Evolutionary conservation across 2,888 invertebrate species (phyloP).

Genomic region (Auanema sp.): DNA sequence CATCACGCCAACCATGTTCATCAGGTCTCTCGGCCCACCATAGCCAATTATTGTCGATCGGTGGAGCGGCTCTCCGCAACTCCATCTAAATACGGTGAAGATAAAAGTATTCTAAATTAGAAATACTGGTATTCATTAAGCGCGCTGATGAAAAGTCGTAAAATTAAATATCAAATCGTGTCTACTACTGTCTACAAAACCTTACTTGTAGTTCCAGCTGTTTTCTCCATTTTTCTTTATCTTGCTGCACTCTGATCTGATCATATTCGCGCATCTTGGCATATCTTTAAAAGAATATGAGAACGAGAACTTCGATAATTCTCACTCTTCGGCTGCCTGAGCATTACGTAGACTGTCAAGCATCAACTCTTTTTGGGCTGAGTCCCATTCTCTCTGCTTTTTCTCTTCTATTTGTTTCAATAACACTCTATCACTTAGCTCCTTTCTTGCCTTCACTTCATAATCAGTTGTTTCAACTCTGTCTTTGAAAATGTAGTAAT

Average conservation of each 20-base stretch:
- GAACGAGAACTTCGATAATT: not conserved
- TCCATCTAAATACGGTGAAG: constrained; percentile 30
- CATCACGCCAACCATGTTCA: constrained; percentile 50
- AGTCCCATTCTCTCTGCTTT: constrained; percentile 25
- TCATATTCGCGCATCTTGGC: constrained; percentile 35
- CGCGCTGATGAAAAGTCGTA: too few relatives aligned
- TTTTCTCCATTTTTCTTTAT: constrained; percentile 32
- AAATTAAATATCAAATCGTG: too few relatives aligned
- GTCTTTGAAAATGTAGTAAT: constrained; percentile 40
- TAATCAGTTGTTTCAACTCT: constrained; percentile 21
- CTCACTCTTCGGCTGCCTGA: constrained; percentile 38
- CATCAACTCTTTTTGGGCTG: constrained; percentile 35
- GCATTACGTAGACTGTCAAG: constrained; percentile 43
- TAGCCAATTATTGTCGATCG: constrained; percentile 31
- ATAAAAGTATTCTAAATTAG: too few relatives aligned
- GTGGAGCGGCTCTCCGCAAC: constrained; percentile 29
- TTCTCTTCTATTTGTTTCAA: constrained; percentile 41
- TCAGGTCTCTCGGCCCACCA: constrained; percentile 50
- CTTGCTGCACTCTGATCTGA: constrained; percentile 26
- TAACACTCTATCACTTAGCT: constrained; percentile 30
- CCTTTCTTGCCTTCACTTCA: constrained; percentile 23
- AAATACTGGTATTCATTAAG: too few relatives aligned
- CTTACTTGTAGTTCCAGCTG: constrained; percentile 38
- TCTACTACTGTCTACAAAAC: too few relatives aligned
- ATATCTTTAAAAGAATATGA: constrained; percentile 22